A percentile compares a stretch with the other conserved stretches of the same genome.
Conservation (phyloP, 2,113 vertebrate genomes). For the Aegypius monachus region DNA sequence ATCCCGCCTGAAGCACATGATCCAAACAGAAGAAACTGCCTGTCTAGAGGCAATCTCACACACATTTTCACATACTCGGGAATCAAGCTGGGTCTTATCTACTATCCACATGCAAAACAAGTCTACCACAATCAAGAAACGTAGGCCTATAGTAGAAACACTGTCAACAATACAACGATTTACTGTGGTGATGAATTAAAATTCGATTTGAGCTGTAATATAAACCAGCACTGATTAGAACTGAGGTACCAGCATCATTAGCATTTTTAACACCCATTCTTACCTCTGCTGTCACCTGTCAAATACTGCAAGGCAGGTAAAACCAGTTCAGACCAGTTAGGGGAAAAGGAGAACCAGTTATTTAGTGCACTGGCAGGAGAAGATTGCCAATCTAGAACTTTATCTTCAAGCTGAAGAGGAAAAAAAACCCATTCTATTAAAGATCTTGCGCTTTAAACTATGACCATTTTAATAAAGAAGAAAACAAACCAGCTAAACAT, state of each 20-base stretch:
- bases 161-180: neutral
- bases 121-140: neutral
- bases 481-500: neutral
- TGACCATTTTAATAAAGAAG: neutral
- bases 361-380: conserved; percentile 92
- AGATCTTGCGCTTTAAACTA: neutral
- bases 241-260: neutral
- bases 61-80: neutral
- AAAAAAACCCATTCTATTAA: neutral
- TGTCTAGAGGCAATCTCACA: neutral
- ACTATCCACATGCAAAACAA: neutral
- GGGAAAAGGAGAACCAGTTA: conserved; percentile 87
- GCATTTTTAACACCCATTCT: neutral
- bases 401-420: conserved; percentile 87
- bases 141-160: rapidly evolving
- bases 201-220: neutral
- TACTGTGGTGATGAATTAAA: neutral
- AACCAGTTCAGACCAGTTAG: conserved; percentile 94
- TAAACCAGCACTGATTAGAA: neutral
- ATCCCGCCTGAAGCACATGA: neutral
- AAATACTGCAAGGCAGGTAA: conserved; percentile 91
- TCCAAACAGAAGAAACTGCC: neutral
- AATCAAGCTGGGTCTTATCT: neutral
- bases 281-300: conserved; percentile 89
- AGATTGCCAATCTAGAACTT: conserved; percentile 89